Base-by-base conservation (phyloP, 2,888 invertebrate genomes). In the Silvanus unidentatus region DNA sequence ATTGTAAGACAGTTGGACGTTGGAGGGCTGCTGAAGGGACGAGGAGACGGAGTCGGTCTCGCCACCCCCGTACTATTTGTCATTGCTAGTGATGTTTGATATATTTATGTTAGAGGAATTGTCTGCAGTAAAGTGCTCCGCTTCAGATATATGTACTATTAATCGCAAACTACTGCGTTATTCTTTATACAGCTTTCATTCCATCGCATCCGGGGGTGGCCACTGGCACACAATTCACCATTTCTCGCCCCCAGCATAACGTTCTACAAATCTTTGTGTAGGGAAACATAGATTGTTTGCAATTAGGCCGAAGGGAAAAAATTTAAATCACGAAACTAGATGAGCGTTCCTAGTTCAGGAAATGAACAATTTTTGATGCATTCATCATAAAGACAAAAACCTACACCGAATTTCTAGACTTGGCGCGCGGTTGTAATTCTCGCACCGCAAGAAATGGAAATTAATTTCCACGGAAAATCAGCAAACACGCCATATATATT, bases 1-100 rank as follows among this genome's bases (percentile, higher is more conserved):
- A 50, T 54, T 43, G 46, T 44, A 34, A 46, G 44, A 46, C 47
- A 41, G 42, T 41, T 34, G 44, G 39, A 16, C 42, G 40, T 37
- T 47, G 43, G 36, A 30, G 28, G 45, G 50, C 42, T 45, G 44
- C 42, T 47, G 39, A 39, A 12, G 45, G 16, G 49, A 27, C 34
- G 34, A 41, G 36, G 42, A 43, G 45, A 49, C 46, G 46, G 43
- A 45, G 42, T n/a, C n/a, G n/a, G n/a, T n/a, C 42, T 43, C 40
- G 51, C 60, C 60, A 60, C 66, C 67, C 66, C 62, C 62, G 54
- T 57, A 13, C 66, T 62, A 70, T 70, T 69, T 69, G 70, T 70
- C 70, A 70, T 68, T 66, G 68, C 61, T 63, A 64, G 66, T 65
- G 67, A 68, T 65, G 68, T 63, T 62, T 69, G 70, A 70, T 68